Evolutionary conservation across 1,140 invertebrate species (phyloP).

Genomic region (Diploscapter pachys): DNA sequence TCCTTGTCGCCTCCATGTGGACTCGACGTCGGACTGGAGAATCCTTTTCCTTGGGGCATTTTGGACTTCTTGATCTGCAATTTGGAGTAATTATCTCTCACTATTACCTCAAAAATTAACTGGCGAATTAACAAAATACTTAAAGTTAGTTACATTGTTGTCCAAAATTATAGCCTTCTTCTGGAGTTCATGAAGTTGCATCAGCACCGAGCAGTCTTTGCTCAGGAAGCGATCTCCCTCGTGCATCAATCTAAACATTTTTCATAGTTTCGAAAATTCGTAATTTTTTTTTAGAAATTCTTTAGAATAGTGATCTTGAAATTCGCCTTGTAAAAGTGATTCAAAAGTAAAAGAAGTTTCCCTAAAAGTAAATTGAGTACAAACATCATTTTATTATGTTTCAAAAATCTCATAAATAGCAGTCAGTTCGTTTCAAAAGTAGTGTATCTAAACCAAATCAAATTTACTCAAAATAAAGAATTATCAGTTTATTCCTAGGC

Average conservation of each 20-base stretch:
- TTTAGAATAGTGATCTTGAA: slow-evolving; percentile 1
- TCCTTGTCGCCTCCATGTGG: neutral
- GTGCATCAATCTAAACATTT: neutral
- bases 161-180: neutral
- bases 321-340: slow-evolving; percentile 6
- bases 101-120: neutral
- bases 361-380: neutral
- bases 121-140: neutral
- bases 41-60: neutral
- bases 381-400: neutral
- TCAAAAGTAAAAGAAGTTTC: neutral
- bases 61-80: neutral
- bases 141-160: too few species aligned
- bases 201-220: neutral
- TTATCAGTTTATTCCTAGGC: neutral
- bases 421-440: neutral
- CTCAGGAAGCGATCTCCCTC: slow-evolving; percentile 1
- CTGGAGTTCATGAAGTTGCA: neutral
- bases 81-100: too few species aligned
- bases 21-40: neutral
- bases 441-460: slow-evolving; percentile 14
- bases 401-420: neutral
- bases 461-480: neutral
- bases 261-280: neutral
- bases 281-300: slow-evolving; percentile 18